A percentile compares a stretch with the other conserved stretches of the same genome.
These are phyloP conservation scores for Danio tinwini DNA, from an alignment of 2,797 vertebrate genomes.

Conservation along the genomic window DNA sequence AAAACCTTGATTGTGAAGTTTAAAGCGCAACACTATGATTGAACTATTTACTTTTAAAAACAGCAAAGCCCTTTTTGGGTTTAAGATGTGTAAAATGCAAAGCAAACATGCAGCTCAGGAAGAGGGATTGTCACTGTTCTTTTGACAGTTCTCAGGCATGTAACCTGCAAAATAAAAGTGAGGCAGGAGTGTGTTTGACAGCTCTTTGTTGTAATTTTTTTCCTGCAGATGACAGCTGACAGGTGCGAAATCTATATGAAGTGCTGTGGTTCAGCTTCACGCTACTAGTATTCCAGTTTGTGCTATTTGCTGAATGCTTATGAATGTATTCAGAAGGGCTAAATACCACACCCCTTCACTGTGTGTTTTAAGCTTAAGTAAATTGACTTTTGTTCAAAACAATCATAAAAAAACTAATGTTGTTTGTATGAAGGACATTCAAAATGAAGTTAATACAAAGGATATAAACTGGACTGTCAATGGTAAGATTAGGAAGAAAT, in stretches of 20 bases:
- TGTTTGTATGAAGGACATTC: not conserved
- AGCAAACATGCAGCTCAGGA: slow-evolving; percentile 3
- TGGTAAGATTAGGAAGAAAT: not conserved
- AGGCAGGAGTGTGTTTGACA: slow-evolving; percentile 28
- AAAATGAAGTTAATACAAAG: no score
- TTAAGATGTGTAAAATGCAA: slow-evolving; percentile 12
- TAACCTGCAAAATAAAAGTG: slow-evolving; percentile 9
- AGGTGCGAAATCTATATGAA: slow-evolving; percentile 17
- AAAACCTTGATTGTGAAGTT: no score
- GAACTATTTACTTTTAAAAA: not conserved
- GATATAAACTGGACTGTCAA: not conserved
- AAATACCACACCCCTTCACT: slow-evolving; percentile 10
- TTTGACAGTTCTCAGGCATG: slow-evolving; percentile 11
- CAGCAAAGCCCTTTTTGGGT: not conserved
- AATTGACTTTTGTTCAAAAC: not conserved
- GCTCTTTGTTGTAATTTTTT: slow-evolving; percentile 20
- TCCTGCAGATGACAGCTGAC: not conserved
- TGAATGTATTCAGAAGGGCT: not conserved
- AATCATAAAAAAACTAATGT: not conserved
- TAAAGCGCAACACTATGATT: not conserved
- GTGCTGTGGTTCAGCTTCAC: not conserved
- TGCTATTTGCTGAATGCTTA: slow-evolving; percentile 30
- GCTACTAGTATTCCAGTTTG: not conserved
- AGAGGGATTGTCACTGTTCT: not conserved
- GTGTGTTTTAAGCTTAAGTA: not conserved